Percentiles rank a stretch among this genome's conserved stretches.
phyloP scores from a whole-genome alignment of 1,140 invertebrate genomes.

The Mactra quadrangularis region DNA sequence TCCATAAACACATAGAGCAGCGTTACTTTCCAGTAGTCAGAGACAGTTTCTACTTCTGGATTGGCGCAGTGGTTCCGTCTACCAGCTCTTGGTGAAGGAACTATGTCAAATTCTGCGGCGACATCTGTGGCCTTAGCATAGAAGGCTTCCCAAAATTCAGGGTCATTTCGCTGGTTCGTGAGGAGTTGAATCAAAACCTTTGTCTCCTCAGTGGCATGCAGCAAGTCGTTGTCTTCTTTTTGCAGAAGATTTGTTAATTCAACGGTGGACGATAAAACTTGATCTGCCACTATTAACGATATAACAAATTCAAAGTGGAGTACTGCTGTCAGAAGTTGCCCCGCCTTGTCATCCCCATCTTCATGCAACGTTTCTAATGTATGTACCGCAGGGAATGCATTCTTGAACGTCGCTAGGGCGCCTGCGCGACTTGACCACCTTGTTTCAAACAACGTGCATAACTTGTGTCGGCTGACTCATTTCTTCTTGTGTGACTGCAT shows the following conservation, averaged over 20 bases:
- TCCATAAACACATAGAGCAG: slow-evolving; percentile 20
- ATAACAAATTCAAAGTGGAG: slow-evolving; percentile 25
- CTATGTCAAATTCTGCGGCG: slow-evolving; percentile 16
- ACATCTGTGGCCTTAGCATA: slow-evolving; percentile 19
- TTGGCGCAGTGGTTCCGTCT: slow-evolving; percentile 24
- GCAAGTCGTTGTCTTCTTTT: slow-evolving; percentile 28
- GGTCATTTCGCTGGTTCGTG: slow-evolving; percentile 6
- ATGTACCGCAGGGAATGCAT: slow-evolving; percentile 25
- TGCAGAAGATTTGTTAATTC: slow-evolving; percentile 18
- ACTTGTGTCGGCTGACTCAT: slow-evolving; percentile 15
- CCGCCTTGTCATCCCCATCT: slow-evolving; percentile 26
- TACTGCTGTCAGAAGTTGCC: slow-evolving; percentile 15
- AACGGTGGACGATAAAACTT: slow-evolving; percentile 11
- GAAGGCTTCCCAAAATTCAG: slow-evolving; percentile 16
- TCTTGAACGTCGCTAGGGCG: slow-evolving; percentile 34
- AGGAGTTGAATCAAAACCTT: slow-evolving; percentile 2
- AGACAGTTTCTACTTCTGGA: slow-evolving; percentile 24
- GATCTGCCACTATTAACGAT: slow-evolving; percentile 22
- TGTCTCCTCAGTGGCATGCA: slow-evolving; percentile 18
- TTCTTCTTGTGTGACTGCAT: slow-evolving; percentile 12
- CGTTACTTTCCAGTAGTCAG: slow-evolving; percentile 36
- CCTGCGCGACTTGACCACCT: slow-evolving; percentile 36
- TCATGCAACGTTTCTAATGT: slow-evolving; percentile 32
- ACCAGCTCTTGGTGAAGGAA: slow-evolving; percentile 2
- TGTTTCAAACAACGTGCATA: slow-evolving; percentile 23